Evolutionary conservation across 2,113 vertebrate genomes (phyloP), one percentile per base, ranked within the genome.

Genomic region (Actenoides lindsayi): DNA sequence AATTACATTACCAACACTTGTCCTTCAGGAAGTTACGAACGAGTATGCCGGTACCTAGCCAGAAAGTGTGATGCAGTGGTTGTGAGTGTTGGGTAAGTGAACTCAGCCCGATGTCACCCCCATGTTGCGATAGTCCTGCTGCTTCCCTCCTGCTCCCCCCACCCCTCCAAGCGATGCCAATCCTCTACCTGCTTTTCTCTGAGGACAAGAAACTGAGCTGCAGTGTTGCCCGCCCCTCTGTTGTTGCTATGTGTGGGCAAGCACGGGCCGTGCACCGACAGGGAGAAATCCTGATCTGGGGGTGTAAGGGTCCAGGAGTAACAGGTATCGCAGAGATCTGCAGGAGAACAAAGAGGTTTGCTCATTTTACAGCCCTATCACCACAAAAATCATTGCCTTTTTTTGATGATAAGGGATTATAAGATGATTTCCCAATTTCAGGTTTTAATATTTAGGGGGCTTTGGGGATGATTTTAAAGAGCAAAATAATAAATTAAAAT

Each of bases 31-130:
- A 46, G n/a, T 44, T 4, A 87, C 18, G 94, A 95, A 63, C 88
- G 87, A 69, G 1, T 67, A 20, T 94, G 93, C 83, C 42, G 1
- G 60, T 50, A 50, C 91, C 53, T 86, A 31, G 89, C 94, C 94
- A 88, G 42, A 30, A 70, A 93, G 28, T 70, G 54, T 35, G 95
- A 94, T 54, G 94, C 96, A 6, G 93, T 94, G 83, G 86, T 87
- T 50, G 73, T 65, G 25, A 95, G 93, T 81, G 83, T 94, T 33
- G 95, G 94, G 89, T 94, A 83, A 96, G 95, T 92, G 68, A 92
- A 19, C 44, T 70, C 65, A 56, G 50, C 37, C 16, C 37, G 31
- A 10, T 7, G 46, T 12, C 53, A 44, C 25, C n/a, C 56, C 46
- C 21, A 37, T 23, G 60, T 11, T 3, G 27, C 15, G 21, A 37